Evolutionary conservation across 2,888 invertebrate genomes (phyloP).

Genomic region (Scelioninae gen. 2): DNA sequence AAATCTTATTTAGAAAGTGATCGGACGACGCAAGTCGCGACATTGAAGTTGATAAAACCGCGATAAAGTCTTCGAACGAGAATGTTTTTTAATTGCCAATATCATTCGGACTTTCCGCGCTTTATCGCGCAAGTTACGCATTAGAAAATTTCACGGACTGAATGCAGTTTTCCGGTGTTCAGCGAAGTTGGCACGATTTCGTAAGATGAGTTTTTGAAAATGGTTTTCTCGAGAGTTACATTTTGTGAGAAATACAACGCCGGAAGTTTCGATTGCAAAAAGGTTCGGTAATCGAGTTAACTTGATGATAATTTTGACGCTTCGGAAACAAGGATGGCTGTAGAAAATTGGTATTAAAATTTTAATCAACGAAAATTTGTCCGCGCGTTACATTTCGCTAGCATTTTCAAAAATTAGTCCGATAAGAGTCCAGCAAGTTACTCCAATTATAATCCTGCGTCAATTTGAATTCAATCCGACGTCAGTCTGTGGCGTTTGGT

Average conservation of each 20-base stretch:
- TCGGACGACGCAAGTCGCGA: slow-evolving; percentile 3
- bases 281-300: too few relatives aligned
- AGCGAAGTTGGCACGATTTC: background rate
- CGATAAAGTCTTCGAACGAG: slow-evolving; percentile 23
- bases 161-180: slow-evolving; percentile 8
- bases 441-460: too few relatives aligned
- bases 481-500: too few relatives aligned
- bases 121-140: slow-evolving; percentile 8
- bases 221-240: background rate
- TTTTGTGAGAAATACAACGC: background rate
- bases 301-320: too few relatives aligned
- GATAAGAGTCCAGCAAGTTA: too few relatives aligned
- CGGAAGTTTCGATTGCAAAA: background rate
- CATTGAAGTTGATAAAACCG: slow-evolving; percentile 19
- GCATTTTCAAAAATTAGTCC: too few relatives aligned
- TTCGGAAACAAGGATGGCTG: too few relatives aligned
- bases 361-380: too few relatives aligned
- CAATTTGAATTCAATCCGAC: too few relatives aligned
- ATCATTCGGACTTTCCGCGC: slow-evolving; percentile 5
- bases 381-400: too few relatives aligned
- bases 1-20: slow-evolving; percentile 11
- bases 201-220: background rate
- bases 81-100: slow-evolving; percentile 31
- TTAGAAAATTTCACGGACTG: slow-evolving; percentile 13
- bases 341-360: too few relatives aligned